Base-by-base conservation (phyloP, 2,113 vertebrate species). In the Tinamus guttatus region DNA sequence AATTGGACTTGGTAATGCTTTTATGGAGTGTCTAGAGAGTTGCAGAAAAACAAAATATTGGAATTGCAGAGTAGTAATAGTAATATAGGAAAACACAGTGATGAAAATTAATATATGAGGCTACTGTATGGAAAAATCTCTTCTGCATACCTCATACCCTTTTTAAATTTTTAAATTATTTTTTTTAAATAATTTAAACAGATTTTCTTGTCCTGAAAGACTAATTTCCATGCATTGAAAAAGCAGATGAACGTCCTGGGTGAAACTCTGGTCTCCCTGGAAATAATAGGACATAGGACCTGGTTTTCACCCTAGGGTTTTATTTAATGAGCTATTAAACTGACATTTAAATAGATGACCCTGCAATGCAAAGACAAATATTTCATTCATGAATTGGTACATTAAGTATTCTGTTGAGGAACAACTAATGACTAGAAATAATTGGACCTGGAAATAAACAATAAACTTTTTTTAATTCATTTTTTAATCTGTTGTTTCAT, bases 261-360 rank as follows among this genome's bases (percentile, higher is more conserved):
- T 85, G 63, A 92, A 81, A 81, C 58, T 67, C 58, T 40, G 40
- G 70, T 41, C 41, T 70, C 41, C 32, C 24, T 62, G 32, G 52
- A 90, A 40, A 56, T 80, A 71, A 90, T 45, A 56, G 20, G 74
- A 64, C 58, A 90, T 40, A 56, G 20, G 74, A 64, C 58, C 56
- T 60, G 58, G 69, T 71, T 85, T 85, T 89, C 32, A 77, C 70
- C 41, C 34, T 56, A 30, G 51, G 38, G 58, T 76, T 90, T 87
- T 63, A 67, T 58, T 45, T 90, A 87, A 77, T 77, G 75, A 75
- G 58, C 59, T 87, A 32, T 80, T 81, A 63, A 93, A 71, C 20
- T 87, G 79, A 77, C 87, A 81, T 67, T 80, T 84, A 90, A 90
- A 90, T 67, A 87, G 52, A 84, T 76, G 47, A 81, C 51, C 79